Percentiles rank a stretch among this genome's conserved stretches.
Evolutionary conservation across 2,113 vertebrate genomes (phyloP).

Genomic region (Glaucomys volans): DNA sequence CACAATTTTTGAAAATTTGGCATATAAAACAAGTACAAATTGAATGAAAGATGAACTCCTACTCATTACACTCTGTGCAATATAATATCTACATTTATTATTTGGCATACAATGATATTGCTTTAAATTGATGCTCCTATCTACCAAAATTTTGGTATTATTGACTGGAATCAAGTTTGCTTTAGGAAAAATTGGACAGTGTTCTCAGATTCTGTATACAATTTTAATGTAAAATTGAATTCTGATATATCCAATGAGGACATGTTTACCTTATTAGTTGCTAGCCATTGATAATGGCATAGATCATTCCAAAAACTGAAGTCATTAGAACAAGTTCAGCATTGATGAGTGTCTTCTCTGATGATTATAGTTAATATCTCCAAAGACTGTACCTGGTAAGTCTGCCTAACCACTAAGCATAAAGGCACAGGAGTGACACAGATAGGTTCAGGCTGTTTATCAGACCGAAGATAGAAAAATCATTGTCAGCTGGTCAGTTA

Average conservation of each 20-base stretch:
- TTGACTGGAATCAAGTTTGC: background rate
- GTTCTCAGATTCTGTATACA: conserved; percentile 16
- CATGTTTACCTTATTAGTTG: background rate
- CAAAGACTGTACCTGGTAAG: background rate
- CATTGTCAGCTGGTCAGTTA: background rate
- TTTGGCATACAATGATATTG: background rate
- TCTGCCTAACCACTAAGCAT: background rate
- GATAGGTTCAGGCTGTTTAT: background rate
- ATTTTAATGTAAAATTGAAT: conserved; percentile 1
- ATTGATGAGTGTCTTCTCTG: background rate
- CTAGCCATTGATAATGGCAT: background rate
- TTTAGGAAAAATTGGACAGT: background rate
- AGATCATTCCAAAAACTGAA: background rate
- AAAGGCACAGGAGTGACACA: background rate
- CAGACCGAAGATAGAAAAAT: background rate
- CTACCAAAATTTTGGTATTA: background rate
- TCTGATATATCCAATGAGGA: background rate
- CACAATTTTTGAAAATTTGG: background rate
- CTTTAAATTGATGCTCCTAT: background rate
- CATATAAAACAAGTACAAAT: background rate
- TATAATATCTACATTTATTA: background rate
- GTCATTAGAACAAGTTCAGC: background rate
- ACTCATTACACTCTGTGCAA: background rate
- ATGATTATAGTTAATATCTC: background rate
- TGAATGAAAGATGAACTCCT: background rate